Base-by-base conservation (phyloP, 2,797 vertebrate species). In the Lindbergichthys nudifrons region DNA sequence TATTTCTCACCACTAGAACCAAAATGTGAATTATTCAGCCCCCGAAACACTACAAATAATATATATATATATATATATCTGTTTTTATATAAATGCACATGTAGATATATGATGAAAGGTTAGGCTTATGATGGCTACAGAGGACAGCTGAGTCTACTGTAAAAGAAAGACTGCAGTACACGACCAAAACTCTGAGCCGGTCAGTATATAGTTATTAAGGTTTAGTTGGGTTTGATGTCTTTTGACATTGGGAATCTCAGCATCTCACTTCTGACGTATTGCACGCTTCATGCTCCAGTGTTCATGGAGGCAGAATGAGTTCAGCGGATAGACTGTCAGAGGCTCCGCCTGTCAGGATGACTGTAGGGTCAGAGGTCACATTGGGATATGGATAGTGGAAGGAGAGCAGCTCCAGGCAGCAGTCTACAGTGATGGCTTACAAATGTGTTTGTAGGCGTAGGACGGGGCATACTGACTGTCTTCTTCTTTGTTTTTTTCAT, bases 301-400 rank as follows among this genome's bases (percentile, higher is more conserved):
- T 88, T 78, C 68, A 41, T 41, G 51, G 69, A 75, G 65, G 61
- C 74, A 74, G 53, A 82, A 70, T 58, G 70, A 61, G 66, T 67
- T 61, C 73, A 50, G 75, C 62, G 63, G 69, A 85, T 58, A 42
- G 70, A 65, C 88, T 87, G 89, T 88, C 88, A 85, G 81, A 77
- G 65, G 41, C 69, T 84, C 48, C 16, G 67, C 65, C 74, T 51
- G 70, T 87, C 87, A 84, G 58, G 51, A 75, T 56, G 73, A 79
- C 70, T 77, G 59, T 26, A 26, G 47, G 90, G 88, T 92, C 90
- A 86, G 30, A 77, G 87, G 72, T 83, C 80, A 87, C 15, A 54
- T 32, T 72, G 57, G 79, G 67, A 77, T 75, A 75, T 26, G 69
- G 65, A 71, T 69, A 48, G 75, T 60, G 68, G 67, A 81, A 59